Percentiles rank a stretch among this genome's conserved stretches.
These are phyloP conservation scores for Aelia acuminata DNA, from an alignment of 2,888 invertebrate genomes.

Conservation along the genomic window DNA sequence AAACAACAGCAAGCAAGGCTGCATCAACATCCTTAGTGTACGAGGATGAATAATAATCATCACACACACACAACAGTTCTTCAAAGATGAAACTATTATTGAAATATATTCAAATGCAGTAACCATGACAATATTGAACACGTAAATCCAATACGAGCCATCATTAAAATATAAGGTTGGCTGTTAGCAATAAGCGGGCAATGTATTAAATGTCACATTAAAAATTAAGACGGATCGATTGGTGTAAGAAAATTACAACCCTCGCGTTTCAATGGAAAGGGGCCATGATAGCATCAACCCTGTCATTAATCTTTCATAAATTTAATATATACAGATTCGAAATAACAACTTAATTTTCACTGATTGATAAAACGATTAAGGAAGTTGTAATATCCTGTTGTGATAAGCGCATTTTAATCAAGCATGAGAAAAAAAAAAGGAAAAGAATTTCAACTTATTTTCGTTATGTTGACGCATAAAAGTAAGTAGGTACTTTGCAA, in stretches of 20 bases:
- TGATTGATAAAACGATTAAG: not conserved
- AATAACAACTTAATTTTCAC: not conserved
- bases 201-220: constrained; percentile 22
- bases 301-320: constrained; percentile 3
- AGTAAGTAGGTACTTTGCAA: too few species aligned
- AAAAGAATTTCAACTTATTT: too few species aligned
- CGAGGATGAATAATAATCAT: too few species aligned
- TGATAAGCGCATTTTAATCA: not conserved
- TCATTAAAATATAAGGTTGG: not conserved
- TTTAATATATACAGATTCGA: not conserved
- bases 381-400: not conserved
- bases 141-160: not conserved
- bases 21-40: too few species aligned
- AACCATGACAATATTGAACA: not conserved
- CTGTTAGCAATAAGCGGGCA: not conserved
- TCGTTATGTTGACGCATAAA: too few species aligned
- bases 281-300: not conserved
- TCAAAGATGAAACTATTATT: too few species aligned
- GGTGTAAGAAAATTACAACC: not conserved
- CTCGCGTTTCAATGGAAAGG: not conserved
- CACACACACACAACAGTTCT: too few species aligned
- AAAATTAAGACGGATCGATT: constrained; percentile 16
- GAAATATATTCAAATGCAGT: not conserved
- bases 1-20: too few species aligned
- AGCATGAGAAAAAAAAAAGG: not conserved